Evolutionary conservation across 2,888 invertebrate species (phyloP), one percentile per base, ranked within the genome.

Genomic region (Anagyrus pseudococci): DNA sequence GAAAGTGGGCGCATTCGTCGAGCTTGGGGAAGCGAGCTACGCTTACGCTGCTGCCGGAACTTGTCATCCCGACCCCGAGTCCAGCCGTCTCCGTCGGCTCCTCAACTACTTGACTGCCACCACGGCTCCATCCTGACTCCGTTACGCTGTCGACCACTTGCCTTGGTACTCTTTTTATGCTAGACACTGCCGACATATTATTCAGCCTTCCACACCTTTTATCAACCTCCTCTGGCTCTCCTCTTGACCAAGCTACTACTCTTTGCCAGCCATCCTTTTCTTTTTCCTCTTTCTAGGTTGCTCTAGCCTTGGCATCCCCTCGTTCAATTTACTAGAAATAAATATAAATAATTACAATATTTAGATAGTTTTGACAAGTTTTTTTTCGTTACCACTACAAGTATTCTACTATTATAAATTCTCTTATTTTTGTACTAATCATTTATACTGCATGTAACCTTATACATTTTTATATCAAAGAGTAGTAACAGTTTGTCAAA

Each of bases 1-100:
- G 98, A 83, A 98, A 98, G 81, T 98, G 98, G 4, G 97, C 97
- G 83, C 98, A 98, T 79, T 98, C 97, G 81, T 96, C 96, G 66
- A 98, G 86, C 77, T 92, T 92, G 56, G 93, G 93, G 83, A 94
- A 93, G 64, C 80, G 75, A 57, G 80, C 80, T 37, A 77, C 75
- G 69, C 79, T 78, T 75, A 75, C 76, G 68, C 77, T 78, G 71
- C 76, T 75, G 66, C 77, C 76, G 40, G 76, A 43, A 17, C 33
- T 43, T 7, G 7, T 43, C 43, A 20, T 43, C 7, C 20, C 17
- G 17, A 43, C 17, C 43, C 17, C 43, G 4, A n/a, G 7, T 8
- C 4, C 23, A 3, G 8, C 23, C 8, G 15, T n/a, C 17, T 10
- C 49, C 19, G 17, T 20, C 17, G n/a, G 20, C 43, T 43, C 17